A percentile compares a stretch with the other conserved stretches of the same genome.
phyloP scores from a whole-genome alignment of 2,113 vertebrate species.

The Paradoxurus hermaphroditus region DNA sequence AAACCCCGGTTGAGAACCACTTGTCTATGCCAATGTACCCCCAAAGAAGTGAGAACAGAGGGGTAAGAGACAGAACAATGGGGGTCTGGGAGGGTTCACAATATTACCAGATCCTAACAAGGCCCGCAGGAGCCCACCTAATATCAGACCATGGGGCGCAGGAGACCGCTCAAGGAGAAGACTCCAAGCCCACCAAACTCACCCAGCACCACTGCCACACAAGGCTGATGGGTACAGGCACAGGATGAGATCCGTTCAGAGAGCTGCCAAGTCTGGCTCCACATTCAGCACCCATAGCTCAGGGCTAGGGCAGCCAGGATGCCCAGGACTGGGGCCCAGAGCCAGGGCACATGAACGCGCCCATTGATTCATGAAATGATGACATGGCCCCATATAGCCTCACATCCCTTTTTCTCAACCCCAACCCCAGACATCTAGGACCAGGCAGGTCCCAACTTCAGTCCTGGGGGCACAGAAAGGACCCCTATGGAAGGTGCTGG shows the following conservation, averaged over 20 bases:
- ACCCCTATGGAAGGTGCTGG: background rate
- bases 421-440: background rate
- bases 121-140: background rate
- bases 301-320: background rate
- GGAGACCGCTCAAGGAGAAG: background rate
- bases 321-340: background rate
- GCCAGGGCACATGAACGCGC: background rate
- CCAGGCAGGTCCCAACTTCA: background rate
- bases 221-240: background rate
- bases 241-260: background rate
- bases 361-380: constrained; percentile 43
- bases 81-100: background rate
- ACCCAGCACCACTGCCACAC: background rate
- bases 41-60: background rate
- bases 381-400: background rate
- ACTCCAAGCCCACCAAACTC: background rate
- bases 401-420: background rate
- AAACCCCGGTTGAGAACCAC: background rate
- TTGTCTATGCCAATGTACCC: background rate
- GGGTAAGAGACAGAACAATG: background rate
- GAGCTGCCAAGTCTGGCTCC: background rate
- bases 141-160: background rate
- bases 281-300: background rate
- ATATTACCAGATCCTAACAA: background rate
- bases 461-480: background rate